Percentiles rank a stretch among this genome's conserved stretches.
Evolutionary conservation across 2,113 vertebrate species (phyloP).

Genomic region (Anolis carolinensis): DNA sequence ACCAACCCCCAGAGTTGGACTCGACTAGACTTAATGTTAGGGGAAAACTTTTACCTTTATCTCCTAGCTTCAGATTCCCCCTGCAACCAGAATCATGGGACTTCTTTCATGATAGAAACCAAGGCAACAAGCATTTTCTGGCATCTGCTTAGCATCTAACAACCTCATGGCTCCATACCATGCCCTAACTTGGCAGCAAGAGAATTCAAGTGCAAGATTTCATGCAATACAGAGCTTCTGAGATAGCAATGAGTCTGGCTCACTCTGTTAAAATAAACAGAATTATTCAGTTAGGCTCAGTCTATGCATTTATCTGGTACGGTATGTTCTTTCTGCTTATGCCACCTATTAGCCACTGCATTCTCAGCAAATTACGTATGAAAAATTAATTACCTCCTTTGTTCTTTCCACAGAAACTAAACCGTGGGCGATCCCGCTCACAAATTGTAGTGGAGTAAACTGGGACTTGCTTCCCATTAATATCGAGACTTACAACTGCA

Average conservation of each 20-base stretch:
- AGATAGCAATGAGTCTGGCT: conserved; percentile 41
- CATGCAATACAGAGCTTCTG: conserved; percentile 19
- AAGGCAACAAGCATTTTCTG: background rate
- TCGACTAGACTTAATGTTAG: no score
- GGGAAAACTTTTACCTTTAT: no score
- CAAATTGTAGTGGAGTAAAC: conserved; percentile 67
- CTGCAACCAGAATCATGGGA: no score
- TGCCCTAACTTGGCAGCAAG: background rate
- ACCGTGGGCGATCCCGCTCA: conserved; percentile 30
- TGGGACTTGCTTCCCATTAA: conserved; percentile 51
- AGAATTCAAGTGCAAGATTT: conserved; percentile 26
- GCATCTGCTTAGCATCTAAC: background rate
- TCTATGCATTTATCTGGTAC: conserved; percentile 22
- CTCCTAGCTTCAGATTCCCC: background rate
- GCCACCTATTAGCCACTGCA: conserved; percentile 25
- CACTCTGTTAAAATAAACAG: conserved; percentile 45
- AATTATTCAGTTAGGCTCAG: background rate
- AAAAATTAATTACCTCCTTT: conserved; percentile 81
- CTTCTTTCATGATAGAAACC: background rate
- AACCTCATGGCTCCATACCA: background rate
- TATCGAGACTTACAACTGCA: conserved; percentile 28
- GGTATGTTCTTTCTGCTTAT: conserved; percentile 8
- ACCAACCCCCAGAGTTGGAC: no score
- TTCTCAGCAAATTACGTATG: background rate
- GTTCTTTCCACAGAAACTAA: conserved; percentile 76